Percentiles rank a stretch among this genome's conserved stretches.
Evolutionary conservation across 2,113 vertebrate genomes (phyloP).

Genomic region (Aegotheles bennettii): DNA sequence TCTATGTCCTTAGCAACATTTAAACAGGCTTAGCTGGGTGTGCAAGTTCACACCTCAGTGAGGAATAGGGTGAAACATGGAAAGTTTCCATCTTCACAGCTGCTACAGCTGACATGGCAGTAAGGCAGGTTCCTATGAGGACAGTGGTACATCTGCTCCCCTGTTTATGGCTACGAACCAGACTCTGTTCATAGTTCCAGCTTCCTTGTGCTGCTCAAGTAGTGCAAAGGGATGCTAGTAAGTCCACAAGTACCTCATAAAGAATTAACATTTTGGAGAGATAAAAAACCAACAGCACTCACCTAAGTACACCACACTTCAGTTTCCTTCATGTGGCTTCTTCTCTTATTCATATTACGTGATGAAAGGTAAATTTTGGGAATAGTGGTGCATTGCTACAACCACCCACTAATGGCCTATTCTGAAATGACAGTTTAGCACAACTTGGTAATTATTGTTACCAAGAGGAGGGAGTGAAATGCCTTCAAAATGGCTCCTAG

Average conservation of each 20-base stretch:
- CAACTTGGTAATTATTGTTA: background rate
- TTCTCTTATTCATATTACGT: background rate
- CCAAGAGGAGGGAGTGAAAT: background rate
- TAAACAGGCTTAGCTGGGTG: background rate
- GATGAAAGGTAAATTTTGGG: background rate
- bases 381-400: background rate
- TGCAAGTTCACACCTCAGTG: background rate
- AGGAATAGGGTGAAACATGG: background rate
- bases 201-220: background rate
- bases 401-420: background rate
- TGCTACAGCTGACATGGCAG: constrained; percentile 4
- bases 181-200: background rate
- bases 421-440: background rate
- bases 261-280: background rate
- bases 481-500: background rate
- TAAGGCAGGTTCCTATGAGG: background rate
- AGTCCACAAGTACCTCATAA: background rate
- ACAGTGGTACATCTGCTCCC: constrained; percentile 23
- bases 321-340: background rate
- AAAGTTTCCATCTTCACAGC: constrained; percentile 39
- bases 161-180: constrained; percentile 17
- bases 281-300: background rate
- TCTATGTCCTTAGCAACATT: background rate
- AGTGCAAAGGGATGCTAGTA: background rate
- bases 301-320: background rate